Base-by-base conservation (phyloP, 2,888 invertebrate species). In the Dione vanillae region DNA sequence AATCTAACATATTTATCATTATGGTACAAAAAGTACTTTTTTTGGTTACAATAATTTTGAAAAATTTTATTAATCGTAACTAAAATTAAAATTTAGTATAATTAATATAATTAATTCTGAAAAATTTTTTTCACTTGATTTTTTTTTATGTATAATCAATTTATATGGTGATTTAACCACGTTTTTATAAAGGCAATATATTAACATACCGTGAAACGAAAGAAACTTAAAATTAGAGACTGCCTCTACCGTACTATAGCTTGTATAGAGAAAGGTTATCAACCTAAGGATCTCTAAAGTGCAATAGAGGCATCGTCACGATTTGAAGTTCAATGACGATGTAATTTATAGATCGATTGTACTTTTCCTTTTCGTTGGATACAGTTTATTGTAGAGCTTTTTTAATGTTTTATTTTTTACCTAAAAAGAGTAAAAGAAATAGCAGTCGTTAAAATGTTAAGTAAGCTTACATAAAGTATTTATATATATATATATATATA, bases 281-380 rank as follows among this genome's bases (percentile, higher is more conserved):
- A 19, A 9, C 8, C n/a, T 58, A 52, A 41, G 66, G 62, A 72
- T 62, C 66, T 51, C 69, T 67, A 51, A 54, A 69, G n/a, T 47
- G n/a, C 14, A 12, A 16, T 43, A 12, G 19, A 35, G 16, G 16
- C 45, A 43, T 45, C 35, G 35, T 70, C 59, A 67, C 59, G 41
- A 56, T 64, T 66, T 51, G 49, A 64, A 51, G 64, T 58, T 72
- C 54, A 70, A 45, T 65, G 16, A 27, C 69, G 20, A 67, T 59
- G 7, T 54, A 54, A 54, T 45, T 52, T 62, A 19, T 41, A 52
- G 43, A 27, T 47, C 45, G 40, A 19, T 43, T 16, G 51, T 40
- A 47, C 52, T 69, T 69, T 69, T 62, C 62, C 54, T 62, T 62
- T 54, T 49, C 14, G 7, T 62, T 47, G 47, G 35, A 11, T 62